A percentile compares a stretch with the other conserved stretches of the same genome.
Evolutionary conservation across 2,888 invertebrate species (phyloP).

Genomic region (Hymenopus coronatus): DNA sequence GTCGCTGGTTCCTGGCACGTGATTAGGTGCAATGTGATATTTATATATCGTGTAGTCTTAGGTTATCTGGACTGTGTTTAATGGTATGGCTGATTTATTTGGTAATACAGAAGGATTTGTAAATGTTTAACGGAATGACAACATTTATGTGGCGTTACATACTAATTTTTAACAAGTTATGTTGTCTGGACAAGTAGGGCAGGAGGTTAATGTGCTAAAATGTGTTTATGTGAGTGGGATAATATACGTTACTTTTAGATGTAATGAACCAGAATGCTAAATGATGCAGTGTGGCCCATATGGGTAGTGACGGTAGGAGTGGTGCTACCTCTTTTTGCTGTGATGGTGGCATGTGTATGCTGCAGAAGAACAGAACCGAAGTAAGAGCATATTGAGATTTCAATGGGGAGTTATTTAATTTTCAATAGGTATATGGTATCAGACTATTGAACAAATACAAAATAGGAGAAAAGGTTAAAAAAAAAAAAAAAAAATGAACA

Average conservation of each 20-base stretch:
- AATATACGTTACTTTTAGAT: background rate
- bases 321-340: conserved; percentile 49
- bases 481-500: too few relatives aligned
- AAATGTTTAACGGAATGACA: background rate
- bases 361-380: conserved; percentile 73
- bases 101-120: background rate
- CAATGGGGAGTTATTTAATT: too few relatives aligned
- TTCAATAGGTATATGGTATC: conserved; percentile 30
- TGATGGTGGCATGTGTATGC: conserved; percentile 67
- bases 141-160: background rate
- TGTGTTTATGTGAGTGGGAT: background rate
- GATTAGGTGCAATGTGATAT: background rate
- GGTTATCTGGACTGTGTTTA: background rate
- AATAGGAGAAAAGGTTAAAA: too few relatives aligned
- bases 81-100: background rate
- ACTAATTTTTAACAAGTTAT: background rate
- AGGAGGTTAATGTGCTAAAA: conserved; percentile 18
- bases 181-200: conserved; percentile 20
- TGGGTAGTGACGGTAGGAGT: conserved; percentile 44
- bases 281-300: conserved; percentile 16
- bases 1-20: too few relatives aligned
- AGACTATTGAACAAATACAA: background rate
- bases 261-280: conserved; percentile 23
- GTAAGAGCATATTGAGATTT: conserved; percentile 49
- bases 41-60: background rate